Conservation (phyloP, 2,888 invertebrate genomes). For the Xestia ashworthii region DNA sequence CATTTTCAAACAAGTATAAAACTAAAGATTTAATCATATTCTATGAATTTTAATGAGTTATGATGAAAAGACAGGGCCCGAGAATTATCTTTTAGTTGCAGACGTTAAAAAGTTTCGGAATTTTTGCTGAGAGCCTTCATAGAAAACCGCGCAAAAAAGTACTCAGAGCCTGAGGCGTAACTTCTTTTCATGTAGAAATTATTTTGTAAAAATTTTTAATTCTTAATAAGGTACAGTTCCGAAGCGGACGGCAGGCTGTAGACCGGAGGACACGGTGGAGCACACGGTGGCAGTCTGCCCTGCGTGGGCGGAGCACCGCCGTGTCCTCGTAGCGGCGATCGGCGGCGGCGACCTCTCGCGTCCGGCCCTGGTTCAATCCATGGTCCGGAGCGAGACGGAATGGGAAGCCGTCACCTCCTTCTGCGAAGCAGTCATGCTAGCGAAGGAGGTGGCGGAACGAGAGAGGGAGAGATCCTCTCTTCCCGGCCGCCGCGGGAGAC, state of each 20-base stretch:
- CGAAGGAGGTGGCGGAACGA: too few species aligned
- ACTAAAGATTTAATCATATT: constrained; percentile 57
- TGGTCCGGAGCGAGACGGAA: too few species aligned
- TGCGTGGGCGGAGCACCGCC: too few species aligned
- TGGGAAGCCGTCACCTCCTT: too few species aligned
- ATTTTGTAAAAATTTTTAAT: constrained; percentile 1
- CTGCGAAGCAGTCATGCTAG: too few species aligned
- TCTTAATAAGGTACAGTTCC: neutral
- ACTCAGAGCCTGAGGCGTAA: neutral
- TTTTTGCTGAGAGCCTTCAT: constrained; percentile 3
- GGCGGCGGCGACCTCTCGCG: too few species aligned
- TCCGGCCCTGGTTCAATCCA: too few species aligned
- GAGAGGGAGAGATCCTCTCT: too few species aligned
- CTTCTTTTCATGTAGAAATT: neutral
- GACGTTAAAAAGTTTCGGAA: constrained; percentile 24
- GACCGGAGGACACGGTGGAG: too few species aligned
- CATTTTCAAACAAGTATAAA: constrained; percentile 51
- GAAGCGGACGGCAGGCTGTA: neutral
- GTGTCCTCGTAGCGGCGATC: too few species aligned
- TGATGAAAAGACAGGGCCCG: constrained; percentile 43
- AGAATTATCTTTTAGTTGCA: constrained; percentile 50
- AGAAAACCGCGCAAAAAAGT: constrained; percentile 3
- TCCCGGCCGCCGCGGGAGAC: too few species aligned
- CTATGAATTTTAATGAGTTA: constrained; percentile 63
- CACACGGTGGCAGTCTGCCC: too few species aligned